Base-by-base conservation (phyloP, 2,113 vertebrate genomes). In the Xenopus laevis region DNA sequence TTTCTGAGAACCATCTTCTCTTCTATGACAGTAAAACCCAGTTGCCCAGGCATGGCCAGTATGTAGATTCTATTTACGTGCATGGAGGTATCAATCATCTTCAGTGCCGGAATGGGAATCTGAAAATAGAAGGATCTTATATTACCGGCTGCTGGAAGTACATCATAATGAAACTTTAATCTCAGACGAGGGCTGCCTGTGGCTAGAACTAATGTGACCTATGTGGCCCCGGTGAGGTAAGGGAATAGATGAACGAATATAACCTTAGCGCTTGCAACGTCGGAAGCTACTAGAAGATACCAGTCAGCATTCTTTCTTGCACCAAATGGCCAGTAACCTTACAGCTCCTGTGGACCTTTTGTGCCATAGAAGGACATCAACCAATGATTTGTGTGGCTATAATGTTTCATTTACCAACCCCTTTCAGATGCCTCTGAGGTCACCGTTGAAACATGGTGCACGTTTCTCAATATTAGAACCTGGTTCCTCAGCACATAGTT, bases 321-420 rank as follows among this genome's bases (percentile, higher is more conserved):
- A 63, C 59, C 73, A 76, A 76, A 76, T 76, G 73, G 66, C 66
- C 23, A 27, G 66, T 76, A 76, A 76, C 66, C 30, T 46, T 61
- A 63, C 50, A 61, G 65, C 66, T 55, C 21, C 47, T 62, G 18
- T 8, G 57, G 30, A 60, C 12, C 46, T 15, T 55, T 57, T 20
- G 50, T 72, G 30, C 17, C 18, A 46, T 33, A 40, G 52, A 15
- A 16, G 17, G 15, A 9, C 53, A 55, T 55, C 1, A 55, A n/a
- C 21, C 50, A 57, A 68, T 64, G 62, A 75, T 68, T 62, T 21
- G 44, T 20, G 23, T 16, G 4, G 7, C 10, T 62, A 53, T 68
- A 68, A 65, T 58, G 33, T 61, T 68, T 68, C 65, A 21, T 18
- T 13, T 16, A 61, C 53, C 52, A 61, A n/a, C 33, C 13, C 17